Evolutionary conservation across 2,888 invertebrate species (phyloP), one percentile per base, ranked within the genome.

Genomic region (Neoaliturus tenellus): DNA sequence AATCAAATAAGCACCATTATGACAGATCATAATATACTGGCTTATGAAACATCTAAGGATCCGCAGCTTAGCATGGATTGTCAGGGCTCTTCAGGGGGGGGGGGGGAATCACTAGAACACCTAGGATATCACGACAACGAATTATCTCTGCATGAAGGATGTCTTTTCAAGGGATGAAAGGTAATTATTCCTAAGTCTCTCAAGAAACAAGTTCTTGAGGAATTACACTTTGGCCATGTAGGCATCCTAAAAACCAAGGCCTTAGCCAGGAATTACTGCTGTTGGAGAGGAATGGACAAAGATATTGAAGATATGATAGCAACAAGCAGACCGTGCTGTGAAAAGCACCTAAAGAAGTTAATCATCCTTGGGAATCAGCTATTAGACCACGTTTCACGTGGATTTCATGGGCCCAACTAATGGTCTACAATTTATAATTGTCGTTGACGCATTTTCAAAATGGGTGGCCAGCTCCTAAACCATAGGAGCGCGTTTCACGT

Each of bases 251-350:
- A 55, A 14, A 55, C 55, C 17, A 55, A 55, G 23, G 4, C 4
- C 5, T 4, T 8, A 55, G 55, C 55, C 5, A 55, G 55, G 14
- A 55, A 17, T 55, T 55, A 55, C 55, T 55, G 55, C 55, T 55
- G 23, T 55, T 55, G 55, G 55, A 55, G 23, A 55, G 55, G 55
- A 55, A 55, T 55, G 55, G 4, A 55, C 23, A 55, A 55, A 55
- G 55, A 55, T 17, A 20, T 55, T 6, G 55, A 55, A 55, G 23
- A 55, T 55, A 55, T 55, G 55, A 55, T 55, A 8, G 55, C 23
- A 5, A 55, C 23, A 5, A 5, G 55, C 23, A 23, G 23, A 55
- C n/a, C n/a, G 14, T 23, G 17, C n/a, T 14, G 23, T 55, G 55
- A n/a, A 55, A 35, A 35, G 5, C 55, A 55, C 17, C 55, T 55